Base-by-base conservation (phyloP, 2,113 vertebrate genomes). In the Diphyllodes magnificus region DNA sequence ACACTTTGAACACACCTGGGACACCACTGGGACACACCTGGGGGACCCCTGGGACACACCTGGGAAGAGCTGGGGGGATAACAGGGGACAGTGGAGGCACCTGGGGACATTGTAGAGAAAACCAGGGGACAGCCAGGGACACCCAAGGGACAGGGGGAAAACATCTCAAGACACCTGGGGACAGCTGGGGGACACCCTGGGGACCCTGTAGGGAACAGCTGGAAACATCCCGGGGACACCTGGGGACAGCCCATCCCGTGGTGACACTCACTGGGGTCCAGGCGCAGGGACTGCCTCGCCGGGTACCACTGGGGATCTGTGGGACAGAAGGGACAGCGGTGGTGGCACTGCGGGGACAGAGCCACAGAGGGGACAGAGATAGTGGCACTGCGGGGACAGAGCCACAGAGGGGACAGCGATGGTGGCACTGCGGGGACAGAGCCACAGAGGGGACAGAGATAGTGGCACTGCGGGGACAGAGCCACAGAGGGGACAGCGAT, bases 351-450 rank as follows among this genome's bases (percentile, higher is more conserved):
- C 0, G 11, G 69, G 49, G 47, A 51, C 66, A 51, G 18, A 30
- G 47, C 21, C 47, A 22, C 25, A 1, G 8, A 2, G 2, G 35
- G 49, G 35, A 51, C 50, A 51, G 50, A 5, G 7, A 2, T 28
- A 25, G 50, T 51, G 50, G 50, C 50, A 28, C 50, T 28, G 50
- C 1, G 50, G 25, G 25, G 50, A 51, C 25, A 28, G 8, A 25
- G 47, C 47, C 23, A 4, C 25, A 6, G 22, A 25, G 7, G 66
- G 61, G 23, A 35, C 2, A 10, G 24, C 0, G 4, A 2, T 1
- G 11, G 60, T 15, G 66, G 8, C 27, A 5, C 13, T 1, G 23
- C 0, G 4, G 37, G 33, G 59, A 56, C 42, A 53, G 2, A 21
- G 12, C 19, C 54, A 8, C 33, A 7, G 4, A 5, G 5, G 25